phyloP scores from a whole-genome alignment of 2,797 vertebrate species.

The Melanotaenia trifasciata region DNA sequence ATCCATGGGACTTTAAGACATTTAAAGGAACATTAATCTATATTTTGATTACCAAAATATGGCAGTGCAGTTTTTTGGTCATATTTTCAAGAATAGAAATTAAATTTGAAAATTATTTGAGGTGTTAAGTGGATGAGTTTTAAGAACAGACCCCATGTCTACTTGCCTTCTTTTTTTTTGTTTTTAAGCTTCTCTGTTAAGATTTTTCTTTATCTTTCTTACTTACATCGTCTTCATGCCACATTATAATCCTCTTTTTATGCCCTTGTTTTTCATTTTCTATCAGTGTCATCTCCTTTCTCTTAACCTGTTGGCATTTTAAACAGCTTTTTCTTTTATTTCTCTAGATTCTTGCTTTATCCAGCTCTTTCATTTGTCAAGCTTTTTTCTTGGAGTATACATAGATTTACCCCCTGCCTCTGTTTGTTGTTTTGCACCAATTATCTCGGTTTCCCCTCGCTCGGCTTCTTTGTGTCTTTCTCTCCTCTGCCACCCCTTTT shows the following conservation, averaged over 20 bases:
- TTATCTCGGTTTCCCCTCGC: conserved; percentile 39
- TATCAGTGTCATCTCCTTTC: conserved; percentile 19
- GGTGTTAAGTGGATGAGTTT: not conserved
- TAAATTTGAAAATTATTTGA: not conserved
- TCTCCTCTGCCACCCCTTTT: not conserved
- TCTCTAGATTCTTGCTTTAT: not conserved
- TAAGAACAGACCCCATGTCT: not conserved
- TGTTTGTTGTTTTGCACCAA: conserved; percentile 48
- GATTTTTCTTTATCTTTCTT: conserved; percentile 20
- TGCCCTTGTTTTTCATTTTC: conserved; percentile 18
- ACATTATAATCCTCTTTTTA: conserved; percentile 7
- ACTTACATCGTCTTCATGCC: conserved; percentile 34
- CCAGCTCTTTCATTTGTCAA: conserved; percentile 2
- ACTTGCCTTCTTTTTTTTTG: not conserved
- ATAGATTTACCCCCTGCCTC: conserved; percentile 16
- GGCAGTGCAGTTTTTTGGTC: not conserved
- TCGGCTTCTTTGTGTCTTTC: conserved; percentile 15
- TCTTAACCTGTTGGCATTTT: conserved; percentile 19
- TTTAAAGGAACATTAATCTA: not conserved
- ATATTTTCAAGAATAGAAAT: not conserved
- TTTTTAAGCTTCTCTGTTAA: not conserved
- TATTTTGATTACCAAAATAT: conserved; percentile 1
- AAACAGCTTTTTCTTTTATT: conserved; percentile 17
- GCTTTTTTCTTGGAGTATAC: conserved; percentile 22
- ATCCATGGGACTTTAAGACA: conserved; percentile 13